Percentiles rank a stretch among this genome's conserved stretches.
phyloP scores from a whole-genome alignment of 2,113 vertebrate species.

The Plestiodon gilberti region DNA sequence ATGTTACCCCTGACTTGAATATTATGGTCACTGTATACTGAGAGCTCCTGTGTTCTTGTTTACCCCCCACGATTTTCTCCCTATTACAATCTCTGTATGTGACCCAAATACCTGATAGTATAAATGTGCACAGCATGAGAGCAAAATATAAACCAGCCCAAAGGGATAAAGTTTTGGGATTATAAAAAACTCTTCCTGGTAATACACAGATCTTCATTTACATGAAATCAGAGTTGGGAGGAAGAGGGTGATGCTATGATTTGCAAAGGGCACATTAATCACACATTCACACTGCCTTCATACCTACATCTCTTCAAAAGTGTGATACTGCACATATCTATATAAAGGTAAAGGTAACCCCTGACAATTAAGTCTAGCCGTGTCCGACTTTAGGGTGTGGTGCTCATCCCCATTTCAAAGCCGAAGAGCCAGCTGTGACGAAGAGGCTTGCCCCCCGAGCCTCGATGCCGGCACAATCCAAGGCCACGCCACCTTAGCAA shows the following conservation, averaged over 20 bases:
- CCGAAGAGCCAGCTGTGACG: too few relatives aligned
- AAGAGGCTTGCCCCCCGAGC: too few relatives aligned
- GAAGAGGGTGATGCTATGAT: not conserved
- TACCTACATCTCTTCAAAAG: too few relatives aligned
- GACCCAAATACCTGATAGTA: not conserved
- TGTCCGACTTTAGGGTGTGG: too few relatives aligned
- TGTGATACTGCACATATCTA: not conserved
- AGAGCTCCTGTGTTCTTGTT: not conserved
- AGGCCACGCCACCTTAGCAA: too few relatives aligned
- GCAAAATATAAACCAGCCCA: not conserved
- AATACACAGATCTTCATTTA: not conserved
- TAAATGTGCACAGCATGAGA: not conserved
- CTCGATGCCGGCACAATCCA: too few relatives aligned
- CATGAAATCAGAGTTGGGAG: not conserved
- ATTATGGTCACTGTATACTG: not conserved
- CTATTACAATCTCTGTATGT: not conserved
- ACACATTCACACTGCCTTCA: not conserved
- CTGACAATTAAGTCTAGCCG: too few relatives aligned
- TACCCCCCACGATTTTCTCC: not conserved
- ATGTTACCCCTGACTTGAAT: not conserved
- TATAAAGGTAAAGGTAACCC: too few relatives aligned
- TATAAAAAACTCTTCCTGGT: not conserved
- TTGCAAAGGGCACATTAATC: not conserved
- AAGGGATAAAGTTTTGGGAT: not conserved
- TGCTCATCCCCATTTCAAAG: too few relatives aligned